Conservation (phyloP, 2,113 vertebrate species). For the Oxygymnocypris stewartii region DNA sequence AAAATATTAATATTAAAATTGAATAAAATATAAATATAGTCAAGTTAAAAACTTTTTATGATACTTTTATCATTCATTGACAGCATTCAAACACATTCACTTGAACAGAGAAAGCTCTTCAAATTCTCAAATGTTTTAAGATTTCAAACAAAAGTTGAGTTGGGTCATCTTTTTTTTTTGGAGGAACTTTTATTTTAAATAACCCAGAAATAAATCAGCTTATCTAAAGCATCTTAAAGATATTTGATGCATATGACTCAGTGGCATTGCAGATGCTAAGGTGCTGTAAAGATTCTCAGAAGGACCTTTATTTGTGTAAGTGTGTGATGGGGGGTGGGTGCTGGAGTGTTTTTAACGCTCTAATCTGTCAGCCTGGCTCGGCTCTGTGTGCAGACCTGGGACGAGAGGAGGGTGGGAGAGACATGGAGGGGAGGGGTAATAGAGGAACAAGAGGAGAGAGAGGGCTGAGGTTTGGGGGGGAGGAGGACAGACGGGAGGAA, state of each 20-base stretch:
- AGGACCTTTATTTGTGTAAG: not conserved
- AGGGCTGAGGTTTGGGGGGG: constrained; percentile 43
- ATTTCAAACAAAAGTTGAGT: not conserved
- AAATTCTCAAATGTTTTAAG: too few relatives aligned
- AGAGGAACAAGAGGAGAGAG: constrained; percentile 39
- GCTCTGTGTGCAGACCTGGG: constrained; percentile 49
- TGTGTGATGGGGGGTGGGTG: constrained; percentile 57
- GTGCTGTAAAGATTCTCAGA: not conserved
- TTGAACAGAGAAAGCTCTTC: too few relatives aligned
- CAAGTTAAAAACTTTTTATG: not conserved
- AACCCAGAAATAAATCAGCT: too few relatives aligned
- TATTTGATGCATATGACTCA: not conserved
- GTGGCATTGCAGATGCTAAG: not conserved
- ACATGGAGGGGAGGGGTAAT: constrained; percentile 52
- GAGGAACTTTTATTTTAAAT: not conserved
- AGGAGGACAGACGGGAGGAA: constrained; percentile 48
- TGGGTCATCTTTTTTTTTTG: not conserved
- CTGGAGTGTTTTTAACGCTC: constrained; percentile 57
- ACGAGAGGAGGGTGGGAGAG: constrained; percentile 53
- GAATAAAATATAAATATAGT: not conserved
- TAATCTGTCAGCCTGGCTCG: constrained; percentile 69
- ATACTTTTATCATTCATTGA: not conserved
- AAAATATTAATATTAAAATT: not conserved
- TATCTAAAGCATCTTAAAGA: not conserved
- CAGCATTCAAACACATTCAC: too few relatives aligned